Evolutionary conservation across 2,888 invertebrate species (phyloP).

Genomic region (Drosophila differens): DNA sequence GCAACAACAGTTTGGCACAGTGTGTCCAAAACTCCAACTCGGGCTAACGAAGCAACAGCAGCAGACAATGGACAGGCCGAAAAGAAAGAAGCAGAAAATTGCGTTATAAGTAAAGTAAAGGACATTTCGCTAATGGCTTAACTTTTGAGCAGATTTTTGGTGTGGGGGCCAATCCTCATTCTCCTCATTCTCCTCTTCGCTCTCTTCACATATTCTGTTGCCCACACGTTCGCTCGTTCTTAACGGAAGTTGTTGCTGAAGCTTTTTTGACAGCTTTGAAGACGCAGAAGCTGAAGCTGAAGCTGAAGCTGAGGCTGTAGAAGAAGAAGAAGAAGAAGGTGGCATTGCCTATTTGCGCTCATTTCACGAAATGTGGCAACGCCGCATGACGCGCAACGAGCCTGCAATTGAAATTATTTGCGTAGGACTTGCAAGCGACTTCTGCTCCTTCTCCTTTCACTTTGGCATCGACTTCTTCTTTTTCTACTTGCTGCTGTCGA

Average conservation of each 20-base stretch:
- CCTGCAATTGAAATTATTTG: constrained; percentile 71
- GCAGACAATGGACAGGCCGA: constrained; percentile 60
- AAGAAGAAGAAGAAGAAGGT: constrained; percentile 15
- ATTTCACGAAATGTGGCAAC: constrained; percentile 68
- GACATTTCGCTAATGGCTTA: constrained; percentile 80
- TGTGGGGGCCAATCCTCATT: constrained; percentile 33
- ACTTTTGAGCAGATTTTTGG: constrained; percentile 70
- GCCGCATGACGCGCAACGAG: constrained; percentile 56
- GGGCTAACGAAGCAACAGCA: constrained; percentile 68
- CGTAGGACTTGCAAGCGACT: constrained; percentile 52
- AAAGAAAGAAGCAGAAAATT: constrained; percentile 67
- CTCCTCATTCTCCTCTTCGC: background rate
- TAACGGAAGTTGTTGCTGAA: constrained; percentile 76
- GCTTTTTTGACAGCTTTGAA: constrained; percentile 71
- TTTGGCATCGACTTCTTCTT: background rate
- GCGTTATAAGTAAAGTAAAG: constrained; percentile 79
- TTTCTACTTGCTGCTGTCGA: constrained; percentile 60
- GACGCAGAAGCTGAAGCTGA: constrained; percentile 8
- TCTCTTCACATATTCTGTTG: background rate
- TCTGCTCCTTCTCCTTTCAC: constrained; percentile 1
- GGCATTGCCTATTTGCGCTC: constrained; percentile 23
- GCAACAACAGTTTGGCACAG: constrained; percentile 44
- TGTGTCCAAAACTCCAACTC: constrained; percentile 59
- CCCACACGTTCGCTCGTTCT: constrained; percentile 26
- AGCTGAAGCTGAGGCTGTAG: constrained; percentile 1